phyloP scores from a whole-genome alignment of 2,888 invertebrate species.

The Eristalis pertinax region DNA sequence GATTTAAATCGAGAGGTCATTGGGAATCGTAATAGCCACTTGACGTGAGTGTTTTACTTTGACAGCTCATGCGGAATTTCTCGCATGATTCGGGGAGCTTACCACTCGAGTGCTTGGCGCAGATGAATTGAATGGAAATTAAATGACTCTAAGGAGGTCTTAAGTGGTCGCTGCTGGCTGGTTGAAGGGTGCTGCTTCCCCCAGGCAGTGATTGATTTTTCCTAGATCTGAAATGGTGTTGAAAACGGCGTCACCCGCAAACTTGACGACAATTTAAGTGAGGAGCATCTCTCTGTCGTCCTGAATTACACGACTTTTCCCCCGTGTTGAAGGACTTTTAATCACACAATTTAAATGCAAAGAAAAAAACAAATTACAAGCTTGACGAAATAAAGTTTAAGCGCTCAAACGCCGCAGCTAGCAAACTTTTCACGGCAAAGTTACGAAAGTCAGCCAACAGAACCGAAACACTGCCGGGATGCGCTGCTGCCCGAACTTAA shows the following conservation, averaged over 20 bases:
- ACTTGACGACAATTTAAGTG: too few relatives aligned
- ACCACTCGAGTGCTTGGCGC: background rate
- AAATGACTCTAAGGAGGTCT: background rate
- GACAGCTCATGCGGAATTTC: background rate
- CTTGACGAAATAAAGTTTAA: background rate
- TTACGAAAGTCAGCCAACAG: background rate
- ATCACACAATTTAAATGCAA: background rate
- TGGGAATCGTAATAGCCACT: conserved; percentile 4
- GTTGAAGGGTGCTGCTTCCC: too few relatives aligned
- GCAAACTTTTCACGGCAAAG: background rate
- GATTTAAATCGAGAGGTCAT: background rate
- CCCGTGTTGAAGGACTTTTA: background rate
- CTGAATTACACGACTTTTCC: too few relatives aligned
- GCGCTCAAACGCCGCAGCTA: background rate
- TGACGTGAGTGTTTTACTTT: background rate
- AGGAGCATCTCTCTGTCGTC: too few relatives aligned
- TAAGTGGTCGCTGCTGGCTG: background rate
- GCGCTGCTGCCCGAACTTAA: background rate
- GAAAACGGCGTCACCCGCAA: too few relatives aligned
- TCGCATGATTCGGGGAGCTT: background rate
- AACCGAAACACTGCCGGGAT: background rate
- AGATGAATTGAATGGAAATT: background rate
- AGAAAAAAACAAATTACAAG: background rate
- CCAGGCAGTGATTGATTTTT: too few relatives aligned
- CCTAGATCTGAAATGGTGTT: too few relatives aligned